Base-by-base conservation (phyloP, 2,888 invertebrate genomes). In the Iselma pallidipennis region DNA sequence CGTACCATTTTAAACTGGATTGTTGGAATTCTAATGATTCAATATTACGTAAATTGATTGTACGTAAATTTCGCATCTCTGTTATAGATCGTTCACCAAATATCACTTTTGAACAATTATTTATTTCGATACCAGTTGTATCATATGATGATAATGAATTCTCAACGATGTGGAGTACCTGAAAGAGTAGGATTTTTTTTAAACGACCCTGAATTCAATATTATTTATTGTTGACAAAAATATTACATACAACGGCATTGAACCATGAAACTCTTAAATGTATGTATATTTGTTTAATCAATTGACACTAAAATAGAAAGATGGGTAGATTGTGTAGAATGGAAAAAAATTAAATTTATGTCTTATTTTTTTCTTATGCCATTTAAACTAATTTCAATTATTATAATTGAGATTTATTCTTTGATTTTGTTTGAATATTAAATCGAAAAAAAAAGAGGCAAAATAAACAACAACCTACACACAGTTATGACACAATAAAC, bases 31-130 rank as follows among this genome's bases (percentile, higher is more conserved):
- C 82, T 12, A 92, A 82, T 66, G 88, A 85, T 10, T 82, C 80
- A 9, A 92, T 84, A 78, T 89, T 88, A 63, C 80, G 82, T 64
- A 94, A 82, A 61, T 85, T 85, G 54, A 94, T 83, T 55, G 82
- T 84, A 26, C 88, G 85, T 59, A 94, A 81, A 57, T 86, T 87
- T 51, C 84, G 80, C 69, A 91, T 87, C 63, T 85, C 81, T 26
- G 83, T 81, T 51, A 91, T 82, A 6, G 90, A 84, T 72, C 88
- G 83, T 0, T 83, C 73, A 48, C 85, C 82, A 68, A 91, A 86
- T 52, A 81, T 83, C 4, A 91, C 85, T 28, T 83, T 81, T 55
- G 84, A 83, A 77, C 94, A 94, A 76, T 89, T 87, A 63, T 85
- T 83, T 62, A 94, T 85, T 66, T 85, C 83, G 69, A 94, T 88